phyloP scores from a whole-genome alignment of 2,888 invertebrate species.

The Tipula unca region DNA sequence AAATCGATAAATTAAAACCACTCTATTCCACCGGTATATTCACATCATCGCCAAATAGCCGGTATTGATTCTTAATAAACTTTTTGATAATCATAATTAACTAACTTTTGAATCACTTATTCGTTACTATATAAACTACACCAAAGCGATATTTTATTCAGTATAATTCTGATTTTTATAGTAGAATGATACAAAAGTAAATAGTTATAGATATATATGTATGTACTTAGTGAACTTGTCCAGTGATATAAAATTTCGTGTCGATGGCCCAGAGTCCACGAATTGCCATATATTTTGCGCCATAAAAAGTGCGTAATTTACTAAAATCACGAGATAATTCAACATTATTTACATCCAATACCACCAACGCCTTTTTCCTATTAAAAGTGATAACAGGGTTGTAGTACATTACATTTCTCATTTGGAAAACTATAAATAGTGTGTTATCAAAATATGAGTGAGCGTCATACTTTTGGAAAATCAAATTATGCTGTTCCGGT shows the following conservation, averaged over 20 bases:
- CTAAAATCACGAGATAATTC: neutral
- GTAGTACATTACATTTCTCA: neutral
- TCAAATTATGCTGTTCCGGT: conserved; percentile 66
- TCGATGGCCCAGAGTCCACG: conserved; percentile 94
- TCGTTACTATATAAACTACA: neutral
- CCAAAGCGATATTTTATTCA: neutral
- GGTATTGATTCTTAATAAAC: too few species aligned
- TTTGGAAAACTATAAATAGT: neutral
- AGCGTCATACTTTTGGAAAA: conserved; percentile 74
- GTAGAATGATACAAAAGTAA: neutral
- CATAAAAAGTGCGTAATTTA: neutral
- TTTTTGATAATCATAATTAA: too few species aligned
- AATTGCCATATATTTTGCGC: conserved; percentile 42
- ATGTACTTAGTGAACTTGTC: too few species aligned
- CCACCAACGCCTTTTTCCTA: neutral
- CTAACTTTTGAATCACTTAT: neutral
- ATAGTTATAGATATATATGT: neutral
- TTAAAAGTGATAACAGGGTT: neutral
- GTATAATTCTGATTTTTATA: neutral
- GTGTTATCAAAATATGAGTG: conserved; percentile 54
- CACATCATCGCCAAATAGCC: too few species aligned
- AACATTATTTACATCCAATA: neutral
- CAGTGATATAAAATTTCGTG: conserved; percentile 51
- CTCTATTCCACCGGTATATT: too few species aligned
- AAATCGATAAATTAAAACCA: too few species aligned